These are phyloP conservation scores for Onthophagus sagittarius DNA, from an alignment of 2,888 invertebrate species.

Conservation along the genomic window DNA sequence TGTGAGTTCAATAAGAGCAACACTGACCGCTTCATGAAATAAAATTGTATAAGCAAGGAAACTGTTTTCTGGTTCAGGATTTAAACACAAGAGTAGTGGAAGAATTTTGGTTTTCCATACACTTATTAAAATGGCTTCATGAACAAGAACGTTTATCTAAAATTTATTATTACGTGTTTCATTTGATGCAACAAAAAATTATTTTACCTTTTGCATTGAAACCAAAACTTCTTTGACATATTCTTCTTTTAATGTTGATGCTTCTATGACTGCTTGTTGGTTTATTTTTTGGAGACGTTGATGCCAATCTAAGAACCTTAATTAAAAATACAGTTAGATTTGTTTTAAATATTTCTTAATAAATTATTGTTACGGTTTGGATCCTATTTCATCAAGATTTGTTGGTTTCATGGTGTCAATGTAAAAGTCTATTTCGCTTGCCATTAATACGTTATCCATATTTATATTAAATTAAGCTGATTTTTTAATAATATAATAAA, in stretches of 20 bases:
- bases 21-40: constrained; percentile 56
- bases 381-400: constrained; percentile 65
- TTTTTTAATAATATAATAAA: background rate
- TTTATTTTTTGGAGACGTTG: constrained; percentile 79
- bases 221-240: constrained; percentile 79
- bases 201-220: constrained; percentile 63
- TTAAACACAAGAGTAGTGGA: constrained; percentile 66
- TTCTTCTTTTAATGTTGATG: constrained; percentile 74
- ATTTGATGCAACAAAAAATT: background rate
- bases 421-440: constrained; percentile 72
- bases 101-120: constrained; percentile 83
- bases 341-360: constrained; percentile 14
- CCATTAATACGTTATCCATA: constrained; percentile 56
- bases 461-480: constrained; percentile 16
- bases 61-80: constrained; percentile 55
- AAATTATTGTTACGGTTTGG: constrained; percentile 47
- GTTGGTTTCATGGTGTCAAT: constrained; percentile 68
- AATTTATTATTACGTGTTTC: constrained; percentile 22
- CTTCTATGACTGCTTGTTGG: constrained; percentile 84
- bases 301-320: constrained; percentile 65
- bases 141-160: constrained; percentile 69
- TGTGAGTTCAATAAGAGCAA: constrained; percentile 78
- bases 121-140: constrained; percentile 78
- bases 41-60: constrained; percentile 68
- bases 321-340: constrained; percentile 38